Conservation (phyloP, 2,797 vertebrate species). For the Sebastes reedi region DNA sequence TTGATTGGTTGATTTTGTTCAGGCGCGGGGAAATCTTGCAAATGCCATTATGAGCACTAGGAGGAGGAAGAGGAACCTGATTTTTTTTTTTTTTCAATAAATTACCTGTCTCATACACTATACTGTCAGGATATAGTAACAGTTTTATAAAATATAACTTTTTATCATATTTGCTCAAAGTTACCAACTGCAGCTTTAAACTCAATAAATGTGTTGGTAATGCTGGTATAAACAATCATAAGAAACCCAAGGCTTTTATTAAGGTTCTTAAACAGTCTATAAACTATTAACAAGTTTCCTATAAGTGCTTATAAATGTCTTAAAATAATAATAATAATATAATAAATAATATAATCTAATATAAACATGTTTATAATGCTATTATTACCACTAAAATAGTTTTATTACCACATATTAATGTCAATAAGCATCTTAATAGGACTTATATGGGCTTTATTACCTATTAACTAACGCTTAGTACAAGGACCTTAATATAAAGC, state of each 20-base stretch:
- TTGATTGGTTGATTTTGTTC: not conserved
- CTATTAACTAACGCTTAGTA: not conserved
- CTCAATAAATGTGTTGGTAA: not conserved
- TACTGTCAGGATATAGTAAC: not conserved
- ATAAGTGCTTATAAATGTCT: too few relatives aligned
- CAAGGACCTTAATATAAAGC: not conserved
- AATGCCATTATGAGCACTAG: not conserved
- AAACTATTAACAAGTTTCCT: too few relatives aligned
- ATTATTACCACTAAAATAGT: not conserved
- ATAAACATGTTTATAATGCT: not conserved
- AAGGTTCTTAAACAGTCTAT: too few relatives aligned
- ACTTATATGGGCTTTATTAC: not conserved
- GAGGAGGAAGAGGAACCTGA: not conserved
- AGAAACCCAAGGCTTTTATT: too few relatives aligned
- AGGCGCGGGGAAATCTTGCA: not conserved
- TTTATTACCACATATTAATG: not conserved
- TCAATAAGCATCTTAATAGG: fast-evolving
- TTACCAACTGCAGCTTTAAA: not conserved
- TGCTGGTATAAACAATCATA: too few relatives aligned
- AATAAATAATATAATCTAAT: not conserved
- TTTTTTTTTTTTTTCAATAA: too few relatives aligned
- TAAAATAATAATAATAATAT: too few relatives aligned
- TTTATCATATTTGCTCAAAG: not conserved
- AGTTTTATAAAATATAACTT: not conserved
- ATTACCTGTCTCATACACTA: too few relatives aligned